phyloP scores from a whole-genome alignment of 2,888 invertebrate genomes.

The Cosmopolites sordidus region DNA sequence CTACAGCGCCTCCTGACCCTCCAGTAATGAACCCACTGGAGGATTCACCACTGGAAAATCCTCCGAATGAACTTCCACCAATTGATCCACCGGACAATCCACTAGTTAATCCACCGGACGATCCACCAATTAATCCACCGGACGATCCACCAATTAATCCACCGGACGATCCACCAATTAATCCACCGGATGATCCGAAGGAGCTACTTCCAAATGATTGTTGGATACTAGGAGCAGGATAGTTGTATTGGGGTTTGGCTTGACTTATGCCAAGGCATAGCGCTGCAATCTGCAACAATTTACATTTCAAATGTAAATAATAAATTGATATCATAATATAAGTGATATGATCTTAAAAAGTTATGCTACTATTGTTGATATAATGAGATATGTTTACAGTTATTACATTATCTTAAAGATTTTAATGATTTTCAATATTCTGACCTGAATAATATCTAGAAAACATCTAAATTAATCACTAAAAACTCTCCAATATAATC shows the following conservation, averaged over 20 bases:
- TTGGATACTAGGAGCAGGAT: constrained; percentile 45
- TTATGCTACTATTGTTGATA: no score
- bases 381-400: no score
- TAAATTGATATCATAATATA: no score
- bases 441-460: no score
- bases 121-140: constrained; percentile 8
- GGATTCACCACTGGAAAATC: not conserved
- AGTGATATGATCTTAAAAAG: no score
- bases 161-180: constrained; percentile 23
- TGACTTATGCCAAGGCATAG: constrained; percentile 42
- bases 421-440: no score
- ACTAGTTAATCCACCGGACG: constrained; percentile 39
- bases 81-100: constrained; percentile 31
- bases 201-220: constrained; percentile 40
- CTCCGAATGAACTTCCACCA: not conserved
- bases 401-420: no score
- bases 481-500: no score
- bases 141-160: constrained; percentile 7
- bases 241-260: constrained; percentile 60
- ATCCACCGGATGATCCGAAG: constrained; percentile 44
- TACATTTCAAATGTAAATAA: no score
- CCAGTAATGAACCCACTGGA: constrained; percentile 4
- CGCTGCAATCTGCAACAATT: constrained; percentile 10
- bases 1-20: constrained; percentile 25
- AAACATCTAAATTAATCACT: no score